Evolutionary conservation across 2,113 vertebrate species (phyloP), one percentile per base, ranked within the genome.

Genomic region (Choloepus hoffmanni): DNA sequence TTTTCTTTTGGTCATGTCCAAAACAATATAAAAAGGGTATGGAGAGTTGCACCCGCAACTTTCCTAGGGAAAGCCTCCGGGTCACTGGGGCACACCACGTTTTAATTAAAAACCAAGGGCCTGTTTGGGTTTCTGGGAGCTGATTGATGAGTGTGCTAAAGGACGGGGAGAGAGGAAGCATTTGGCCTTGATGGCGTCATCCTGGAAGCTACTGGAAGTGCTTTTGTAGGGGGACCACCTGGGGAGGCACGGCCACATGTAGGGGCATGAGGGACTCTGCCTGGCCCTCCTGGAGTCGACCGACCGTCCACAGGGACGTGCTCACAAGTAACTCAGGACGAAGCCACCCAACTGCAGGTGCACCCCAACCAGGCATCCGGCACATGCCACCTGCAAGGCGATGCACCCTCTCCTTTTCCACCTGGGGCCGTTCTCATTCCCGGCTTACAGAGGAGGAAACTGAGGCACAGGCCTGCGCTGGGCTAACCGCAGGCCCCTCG

Each of bases 171-270:
- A 10, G 40, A 4, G 73, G 0, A 21, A n/a, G 45, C 26, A 45
- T 14, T 0, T 3, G 15, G 15, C 4, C 0, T 33, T 0, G 21
- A 12, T 0, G 14, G n/a, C 6, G 2, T 21, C 26, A 0, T 36
- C 21, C 72, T 43, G 45, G 93, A 33, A 43, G 58, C 58, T 8
- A 19, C 68, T 50, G 50, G 85, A 28, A 63, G 11, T 1, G 68
- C 26, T 3, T 4, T 6, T 36, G 36, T 3, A 19, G 8, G 53
- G 28, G 63, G 43, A 2, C 28, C 15, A 0, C 5, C 8, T 7
- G 0, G 2, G 26, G 4, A 2, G 62, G 67, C 24, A 24, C 1
- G 3, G n/a, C 48, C 18, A 3, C 10, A 0, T 0, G 30, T 0
- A 7, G 21, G 73, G 73, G 45, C 72, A 16, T 0, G 15, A 30